These are phyloP conservation scores for Thunnus thynnus DNA, from an alignment of 2,113 vertebrate species.

Conservation along the genomic window DNA sequence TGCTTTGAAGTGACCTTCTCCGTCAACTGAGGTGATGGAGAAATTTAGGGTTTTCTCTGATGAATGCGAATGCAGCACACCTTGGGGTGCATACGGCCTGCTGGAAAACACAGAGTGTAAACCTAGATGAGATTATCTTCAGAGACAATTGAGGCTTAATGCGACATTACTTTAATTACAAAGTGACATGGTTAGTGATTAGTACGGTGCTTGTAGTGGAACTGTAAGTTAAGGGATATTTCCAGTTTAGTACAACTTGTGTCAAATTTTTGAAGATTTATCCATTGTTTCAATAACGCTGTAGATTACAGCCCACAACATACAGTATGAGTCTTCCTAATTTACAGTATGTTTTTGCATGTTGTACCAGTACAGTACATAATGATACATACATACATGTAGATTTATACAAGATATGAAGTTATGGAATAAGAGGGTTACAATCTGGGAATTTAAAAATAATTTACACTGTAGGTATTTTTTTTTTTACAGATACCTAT, in stretches of 20 bases:
- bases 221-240: background rate
- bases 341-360: too few species aligned
- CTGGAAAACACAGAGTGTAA: slow-evolving; percentile 13
- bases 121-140: background rate
- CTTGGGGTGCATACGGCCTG: slow-evolving; percentile 37
- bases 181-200: background rate
- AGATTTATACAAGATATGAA: too few species aligned
- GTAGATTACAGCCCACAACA: too few species aligned
- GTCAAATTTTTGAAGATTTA: background rate
- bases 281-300: too few species aligned
- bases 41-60: slow-evolving; percentile 62
- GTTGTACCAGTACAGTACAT: too few species aligned
- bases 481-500: too few species aligned
- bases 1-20: slow-evolving; percentile 82
- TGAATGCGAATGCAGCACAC: slow-evolving; percentile 59
- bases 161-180: background rate
- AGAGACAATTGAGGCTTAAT: background rate
- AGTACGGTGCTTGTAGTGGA: background rate
- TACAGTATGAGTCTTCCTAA: too few species aligned
- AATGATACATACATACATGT: too few species aligned
- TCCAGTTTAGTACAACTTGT: background rate
- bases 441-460: too few species aligned
- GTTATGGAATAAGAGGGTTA: too few species aligned
- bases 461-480: too few species aligned
- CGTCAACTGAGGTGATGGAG: slow-evolving; percentile 58